Conservation (phyloP, 2,113 vertebrate genomes). For the Mugil cephalus region DNA sequence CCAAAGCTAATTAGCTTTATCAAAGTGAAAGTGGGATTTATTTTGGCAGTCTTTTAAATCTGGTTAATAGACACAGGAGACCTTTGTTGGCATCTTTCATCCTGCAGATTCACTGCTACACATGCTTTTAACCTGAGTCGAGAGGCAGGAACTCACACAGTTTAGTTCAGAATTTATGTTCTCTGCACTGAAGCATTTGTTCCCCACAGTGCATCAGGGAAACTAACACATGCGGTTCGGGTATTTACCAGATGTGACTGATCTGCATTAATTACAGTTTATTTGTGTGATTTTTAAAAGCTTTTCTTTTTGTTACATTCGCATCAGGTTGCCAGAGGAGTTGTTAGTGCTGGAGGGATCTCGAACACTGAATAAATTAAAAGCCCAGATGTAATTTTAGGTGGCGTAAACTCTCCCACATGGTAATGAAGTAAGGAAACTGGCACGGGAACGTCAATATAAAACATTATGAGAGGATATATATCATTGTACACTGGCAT, state of each 20-base stretch:
- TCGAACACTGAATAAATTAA: too few relatives aligned
- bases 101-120: background rate
- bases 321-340: too few relatives aligned
- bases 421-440: too few relatives aligned
- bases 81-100: constrained; percentile 9
- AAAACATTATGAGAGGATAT: too few relatives aligned
- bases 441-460: too few relatives aligned
- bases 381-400: too few relatives aligned
- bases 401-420: too few relatives aligned
- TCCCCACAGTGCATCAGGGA: too few relatives aligned
- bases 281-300: background rate
- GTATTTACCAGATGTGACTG: background rate
- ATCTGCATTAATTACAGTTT: background rate
- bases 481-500: too few relatives aligned
- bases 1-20: constrained; percentile 37
- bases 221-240: background rate
- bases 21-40: constrained; percentile 39
- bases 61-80: background rate
- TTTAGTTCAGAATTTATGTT: background rate
- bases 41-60: constrained; percentile 23
- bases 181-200: background rate
- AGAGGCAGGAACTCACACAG: background rate
- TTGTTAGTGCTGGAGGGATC: background rate
- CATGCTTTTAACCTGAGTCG: background rate
- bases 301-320: background rate